Evolutionary conservation across 2,797 vertebrate species (phyloP), one percentile per base, ranked within the genome.

Genomic region (Netta rufina): DNA sequence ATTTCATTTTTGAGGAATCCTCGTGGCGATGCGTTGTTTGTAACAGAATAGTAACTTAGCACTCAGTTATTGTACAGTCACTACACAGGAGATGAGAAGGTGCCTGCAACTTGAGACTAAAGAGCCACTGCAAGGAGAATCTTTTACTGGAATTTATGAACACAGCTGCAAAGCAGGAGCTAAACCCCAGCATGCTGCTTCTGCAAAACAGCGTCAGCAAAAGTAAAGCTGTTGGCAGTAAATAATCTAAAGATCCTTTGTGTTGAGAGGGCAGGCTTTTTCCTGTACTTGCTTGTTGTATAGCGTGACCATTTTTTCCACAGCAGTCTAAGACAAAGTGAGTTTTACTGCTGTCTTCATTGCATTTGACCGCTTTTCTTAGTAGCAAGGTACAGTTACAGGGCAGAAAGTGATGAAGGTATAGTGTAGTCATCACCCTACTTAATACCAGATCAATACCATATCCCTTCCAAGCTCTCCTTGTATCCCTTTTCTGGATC

Each of bases 241-340:
- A 66, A 13, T 18, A 60, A 33, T 78, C 66, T 43, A 15, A 66
- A 33, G 30, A 66, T 39, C 51, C 57, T 30, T 36, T 8, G n/a
- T 10, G 11, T 60, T 18, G 11, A 19, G 24, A 60, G 15, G 8
- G 27, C 11, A 33, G 41, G 25, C 17, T 71, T 81, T 58, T 38
- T 49, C 41, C 14, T 54, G 30, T 60, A 22, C 33, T 66, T 66
- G 4, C 20, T 41, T 56, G 12, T 27, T 36, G 25, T 28, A 22
- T 17, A 24, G 15, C 11, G 6, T 39, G 30, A 22, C 2, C 4
- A 0, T 8, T 53, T 74, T 47, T 60, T 22, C 33, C 30, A 11
- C 39, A 74, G 54, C 33, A 28, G 54, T 56, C 67, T 28, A 39
- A 62, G 60, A 43, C 33, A 56, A 73, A 36, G 54, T 47, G 33